Evolutionary conservation across 2,797 vertebrate species (phyloP).

Genomic region (Eulemur coronatus): DNA sequence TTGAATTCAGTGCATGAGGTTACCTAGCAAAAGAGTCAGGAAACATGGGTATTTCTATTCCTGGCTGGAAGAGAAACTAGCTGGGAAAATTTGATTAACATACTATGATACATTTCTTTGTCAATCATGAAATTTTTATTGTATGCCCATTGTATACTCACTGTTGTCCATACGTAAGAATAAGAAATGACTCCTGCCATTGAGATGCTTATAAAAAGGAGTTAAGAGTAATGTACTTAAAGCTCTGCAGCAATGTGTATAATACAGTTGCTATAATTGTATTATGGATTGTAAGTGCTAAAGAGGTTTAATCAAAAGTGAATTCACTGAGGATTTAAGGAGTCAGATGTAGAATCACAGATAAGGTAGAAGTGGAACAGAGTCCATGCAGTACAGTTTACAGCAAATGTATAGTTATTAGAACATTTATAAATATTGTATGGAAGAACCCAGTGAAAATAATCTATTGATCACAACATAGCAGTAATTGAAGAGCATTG

Average conservation of each 20-base stretch:
- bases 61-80: neutral
- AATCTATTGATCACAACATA: neutral
- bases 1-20: neutral
- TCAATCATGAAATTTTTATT: neutral
- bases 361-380: neutral
- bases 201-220: neutral
- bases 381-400: neutral
- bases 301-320: constrained; percentile 1
- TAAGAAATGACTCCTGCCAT: neutral
- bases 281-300: neutral
- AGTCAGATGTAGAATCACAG: neutral
- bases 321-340: neutral
- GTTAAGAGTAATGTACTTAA: neutral
- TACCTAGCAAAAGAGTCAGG: neutral
- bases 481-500: neutral
- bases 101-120: neutral
- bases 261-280: neutral
- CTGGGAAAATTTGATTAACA: neutral
- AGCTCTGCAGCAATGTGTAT: neutral
- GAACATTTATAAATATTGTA: neutral
- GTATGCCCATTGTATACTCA: neutral
- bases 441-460: neutral
- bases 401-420: neutral
- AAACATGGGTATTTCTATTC: neutral
- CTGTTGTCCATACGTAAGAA: neutral